phyloP scores from a whole-genome alignment of 2,888 invertebrate species.

The Resseliella maxima region DNA sequence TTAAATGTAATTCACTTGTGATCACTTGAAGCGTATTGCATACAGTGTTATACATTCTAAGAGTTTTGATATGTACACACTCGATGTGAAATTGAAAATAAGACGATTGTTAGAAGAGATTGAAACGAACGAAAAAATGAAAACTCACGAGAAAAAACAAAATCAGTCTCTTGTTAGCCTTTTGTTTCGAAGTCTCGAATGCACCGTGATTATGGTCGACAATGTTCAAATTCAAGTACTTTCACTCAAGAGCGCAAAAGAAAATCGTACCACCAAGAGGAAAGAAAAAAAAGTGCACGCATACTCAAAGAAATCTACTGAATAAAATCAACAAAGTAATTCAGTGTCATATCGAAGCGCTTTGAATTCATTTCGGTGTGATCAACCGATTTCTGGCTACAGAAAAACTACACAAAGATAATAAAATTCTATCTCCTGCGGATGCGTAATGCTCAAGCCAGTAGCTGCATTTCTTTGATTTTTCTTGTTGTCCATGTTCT shows the following conservation, averaged over 20 bases:
- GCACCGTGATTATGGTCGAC: conserved; percentile 43
- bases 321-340: not conserved
- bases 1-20: conserved; percentile 44
- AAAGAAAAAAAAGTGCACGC: not conserved
- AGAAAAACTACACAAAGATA: not conserved
- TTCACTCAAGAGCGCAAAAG: not conserved
- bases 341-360: not conserved
- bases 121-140: not conserved
- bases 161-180: conserved; percentile 1
- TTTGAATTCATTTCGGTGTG: conserved; percentile 24
- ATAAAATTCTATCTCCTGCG: not conserved
- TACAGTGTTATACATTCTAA: not conserved
- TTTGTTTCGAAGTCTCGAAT: not conserved
- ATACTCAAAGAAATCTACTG: not conserved
- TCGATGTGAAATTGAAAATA: not conserved
- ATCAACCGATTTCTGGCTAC: not conserved
- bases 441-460: not conserved
- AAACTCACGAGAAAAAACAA: not conserved
- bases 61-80: not conserved
- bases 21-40: conserved; percentile 31
- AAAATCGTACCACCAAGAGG: not conserved
- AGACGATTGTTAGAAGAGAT: conserved; percentile 6
- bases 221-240: not conserved
- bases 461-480: conserved; percentile 46
- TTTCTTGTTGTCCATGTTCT: not conserved